phyloP scores from a whole-genome alignment of 2,113 vertebrate genomes.

The Oreochromis aureus region DNA sequence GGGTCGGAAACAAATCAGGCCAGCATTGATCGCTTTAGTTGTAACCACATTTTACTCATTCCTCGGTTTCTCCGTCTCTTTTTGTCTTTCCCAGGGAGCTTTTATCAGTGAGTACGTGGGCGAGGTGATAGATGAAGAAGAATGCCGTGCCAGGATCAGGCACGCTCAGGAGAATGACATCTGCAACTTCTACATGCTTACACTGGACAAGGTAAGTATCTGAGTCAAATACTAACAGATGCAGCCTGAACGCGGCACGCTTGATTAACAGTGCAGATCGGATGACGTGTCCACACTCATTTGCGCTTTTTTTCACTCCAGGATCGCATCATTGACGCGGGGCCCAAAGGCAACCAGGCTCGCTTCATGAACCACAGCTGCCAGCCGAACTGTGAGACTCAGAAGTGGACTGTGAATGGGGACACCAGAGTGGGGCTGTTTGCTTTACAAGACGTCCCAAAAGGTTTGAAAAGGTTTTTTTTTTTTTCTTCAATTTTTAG shows the following conservation, averaged over 20 bases:
- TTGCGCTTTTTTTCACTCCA: conserved; percentile 56
- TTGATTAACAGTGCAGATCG: background rate
- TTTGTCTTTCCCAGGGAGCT: conserved; percentile 76
- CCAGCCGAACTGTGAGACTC: conserved; percentile 98
- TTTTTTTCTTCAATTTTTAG: background rate
- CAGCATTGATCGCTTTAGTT: rapidly evolving
- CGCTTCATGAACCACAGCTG: conserved; percentile 99
- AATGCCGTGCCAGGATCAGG: conserved; percentile 89
- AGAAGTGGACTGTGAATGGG: conserved; percentile 98
- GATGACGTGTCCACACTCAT: background rate
- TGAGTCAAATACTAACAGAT: background rate
- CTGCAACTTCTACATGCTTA: conserved; percentile 98
- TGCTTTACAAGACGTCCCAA: conserved; percentile 91
- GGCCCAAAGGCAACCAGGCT: conserved; percentile 96
- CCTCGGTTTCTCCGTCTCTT: background rate
- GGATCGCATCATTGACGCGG: conserved; percentile 98
- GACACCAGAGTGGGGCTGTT: conserved; percentile 96
- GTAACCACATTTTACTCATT: background rate
- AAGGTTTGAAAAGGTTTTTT: conserved; percentile 73
- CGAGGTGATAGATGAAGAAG: conserved; percentile 98
- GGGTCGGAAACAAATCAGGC: background rate
- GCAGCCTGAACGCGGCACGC: background rate
- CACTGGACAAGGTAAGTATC: conserved; percentile 87
- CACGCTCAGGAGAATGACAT: conserved; percentile 96
- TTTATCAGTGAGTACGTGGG: conserved; percentile 98